Evolutionary conservation across 2,113 vertebrate species (phyloP).

Genomic region (Pica pica): DNA sequence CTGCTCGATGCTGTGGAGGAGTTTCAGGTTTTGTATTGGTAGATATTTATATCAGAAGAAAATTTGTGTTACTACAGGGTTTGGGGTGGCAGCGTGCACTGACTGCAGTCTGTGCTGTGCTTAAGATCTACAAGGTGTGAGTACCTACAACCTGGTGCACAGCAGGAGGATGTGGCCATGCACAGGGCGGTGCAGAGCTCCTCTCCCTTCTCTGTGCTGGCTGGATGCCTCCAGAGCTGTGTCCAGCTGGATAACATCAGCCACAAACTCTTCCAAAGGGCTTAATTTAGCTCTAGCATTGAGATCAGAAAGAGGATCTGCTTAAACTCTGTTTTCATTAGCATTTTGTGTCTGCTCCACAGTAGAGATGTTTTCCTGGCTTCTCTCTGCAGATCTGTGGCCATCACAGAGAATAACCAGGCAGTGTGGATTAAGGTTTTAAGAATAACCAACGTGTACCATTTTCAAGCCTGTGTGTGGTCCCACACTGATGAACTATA

Average conservation of each 20-base stretch:
- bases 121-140: neutral
- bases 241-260: neutral
- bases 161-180: rapidly evolving
- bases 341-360: neutral
- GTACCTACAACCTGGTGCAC: neutral
- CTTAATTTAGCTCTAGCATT: neutral
- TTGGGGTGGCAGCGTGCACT: neutral
- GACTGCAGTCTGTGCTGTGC: neutral
- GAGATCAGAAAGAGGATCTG: neutral
- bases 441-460: neutral
- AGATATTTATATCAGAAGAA: neutral
- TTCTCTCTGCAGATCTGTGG: neutral
- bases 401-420: neutral
- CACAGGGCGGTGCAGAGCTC: no score
- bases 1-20: neutral
- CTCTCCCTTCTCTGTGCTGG: neutral
- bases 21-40: neutral
- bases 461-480: slow-evolving; percentile 22
- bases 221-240: neutral
- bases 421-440: neutral
- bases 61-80: neutral
- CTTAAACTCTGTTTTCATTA: neutral
- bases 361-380: neutral
- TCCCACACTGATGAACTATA: slow-evolving; percentile 12
- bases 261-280: neutral